A percentile compares a stretch with the other conserved stretches of the same genome.
phyloP scores from a whole-genome alignment of 37 sponge, comb jelly and placozoan genomes.

The Corticium candelabrum region DNA sequence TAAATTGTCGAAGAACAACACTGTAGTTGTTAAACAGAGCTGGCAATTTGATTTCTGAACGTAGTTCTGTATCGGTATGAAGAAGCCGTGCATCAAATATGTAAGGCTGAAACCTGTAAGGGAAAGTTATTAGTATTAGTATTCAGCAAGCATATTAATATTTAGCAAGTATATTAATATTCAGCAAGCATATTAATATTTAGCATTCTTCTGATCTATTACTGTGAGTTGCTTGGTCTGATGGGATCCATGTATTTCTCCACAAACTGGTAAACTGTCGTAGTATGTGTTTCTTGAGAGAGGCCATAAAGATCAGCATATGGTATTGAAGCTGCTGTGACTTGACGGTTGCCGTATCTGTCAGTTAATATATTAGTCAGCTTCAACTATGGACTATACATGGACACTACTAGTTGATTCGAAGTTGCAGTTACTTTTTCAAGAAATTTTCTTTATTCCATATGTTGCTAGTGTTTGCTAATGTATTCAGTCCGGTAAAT shows the following conservation, averaged over 20 bases:
- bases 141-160: neutral
- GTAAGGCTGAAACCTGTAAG: constrained; percentile 22
- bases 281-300: neutral
- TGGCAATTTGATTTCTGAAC: constrained; percentile 15
- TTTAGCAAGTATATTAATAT: too few relatives aligned
- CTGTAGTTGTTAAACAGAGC: constrained; percentile 6
- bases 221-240: too few relatives aligned
- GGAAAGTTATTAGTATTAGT: neutral
- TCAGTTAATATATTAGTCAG: neutral
- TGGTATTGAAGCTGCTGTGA: constrained; percentile 18
- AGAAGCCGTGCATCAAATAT: constrained; percentile 34
- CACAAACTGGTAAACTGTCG: constrained; percentile 21
- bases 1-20: constrained; percentile 26
- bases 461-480: neutral
- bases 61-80: constrained; percentile 13
- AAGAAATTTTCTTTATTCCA: neutral
- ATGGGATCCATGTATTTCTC: neutral
- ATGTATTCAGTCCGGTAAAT: too few relatives aligned
- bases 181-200: neutral
- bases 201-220: too few relatives aligned
- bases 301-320: constrained; percentile 29
- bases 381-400: neutral
- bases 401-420: neutral
- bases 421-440: neutral
- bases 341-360: constrained; percentile 29